Conservation (phyloP, 30 jellyfish, hydroid and myxozoan genomes). For the Hydractinia symbiolongicarpus region DNA sequence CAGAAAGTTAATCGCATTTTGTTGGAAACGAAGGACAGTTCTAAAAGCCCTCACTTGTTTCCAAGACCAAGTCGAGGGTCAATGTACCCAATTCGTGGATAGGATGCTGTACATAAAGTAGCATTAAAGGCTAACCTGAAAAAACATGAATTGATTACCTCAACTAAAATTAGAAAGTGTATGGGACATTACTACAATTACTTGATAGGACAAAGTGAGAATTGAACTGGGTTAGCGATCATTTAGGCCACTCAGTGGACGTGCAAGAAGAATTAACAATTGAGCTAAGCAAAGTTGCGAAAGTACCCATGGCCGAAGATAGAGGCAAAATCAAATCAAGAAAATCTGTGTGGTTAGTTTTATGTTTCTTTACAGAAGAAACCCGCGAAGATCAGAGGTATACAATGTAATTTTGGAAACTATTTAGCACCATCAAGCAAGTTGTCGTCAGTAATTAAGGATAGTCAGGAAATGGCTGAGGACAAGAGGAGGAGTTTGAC, state of each 20-base stretch:
- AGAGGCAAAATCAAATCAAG: constrained; percentile 1
- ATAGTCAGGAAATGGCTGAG: too few species aligned
- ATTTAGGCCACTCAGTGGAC: constrained; percentile 19
- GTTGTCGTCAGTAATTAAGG: too few species aligned
- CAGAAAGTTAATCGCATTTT: background rate
- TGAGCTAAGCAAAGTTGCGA: constrained; percentile 33
- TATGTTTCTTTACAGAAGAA: too few species aligned
- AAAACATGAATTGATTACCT: constrained; percentile 31
- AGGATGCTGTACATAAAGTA: constrained; percentile 22
- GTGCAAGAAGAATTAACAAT: constrained; percentile 26
- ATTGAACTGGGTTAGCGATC: constrained; percentile 28
- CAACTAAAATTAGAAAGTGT: constrained; percentile 27
- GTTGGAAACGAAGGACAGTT: constrained; percentile 5
- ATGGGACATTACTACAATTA: constrained; percentile 19
- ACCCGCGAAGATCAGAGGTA: too few species aligned
- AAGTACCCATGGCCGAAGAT: constrained; percentile 26
- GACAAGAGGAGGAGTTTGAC: too few species aligned
- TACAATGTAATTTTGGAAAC: too few species aligned
- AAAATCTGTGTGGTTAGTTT: too few species aligned
- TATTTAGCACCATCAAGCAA: too few species aligned
- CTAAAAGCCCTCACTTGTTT: background rate
- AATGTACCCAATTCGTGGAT: constrained; percentile 1
- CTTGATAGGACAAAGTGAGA: constrained; percentile 33
- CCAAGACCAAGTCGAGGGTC: constrained; percentile 19
- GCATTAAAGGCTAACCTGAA: constrained; percentile 21